phyloP scores from a whole-genome alignment of 2,113 vertebrate species.

The Okapia johnstoni region DNA sequence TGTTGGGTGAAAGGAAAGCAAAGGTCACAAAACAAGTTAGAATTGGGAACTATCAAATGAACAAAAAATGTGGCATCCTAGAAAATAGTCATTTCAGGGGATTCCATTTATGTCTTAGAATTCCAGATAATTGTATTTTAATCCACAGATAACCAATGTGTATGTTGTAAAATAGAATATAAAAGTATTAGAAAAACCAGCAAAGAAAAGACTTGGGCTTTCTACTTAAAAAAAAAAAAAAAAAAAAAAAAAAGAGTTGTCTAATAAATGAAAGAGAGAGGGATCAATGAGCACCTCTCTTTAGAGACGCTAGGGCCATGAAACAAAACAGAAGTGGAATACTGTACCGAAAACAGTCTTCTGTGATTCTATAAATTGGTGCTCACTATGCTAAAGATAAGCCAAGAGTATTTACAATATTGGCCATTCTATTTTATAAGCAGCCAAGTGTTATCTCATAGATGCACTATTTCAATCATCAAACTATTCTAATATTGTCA shows the following conservation, averaged over 20 bases:
- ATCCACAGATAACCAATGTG: background rate
- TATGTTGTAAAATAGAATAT: background rate
- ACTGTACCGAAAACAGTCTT: background rate
- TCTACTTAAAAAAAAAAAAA: too few species aligned
- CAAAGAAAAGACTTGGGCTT: background rate
- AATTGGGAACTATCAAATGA: background rate
- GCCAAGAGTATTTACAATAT: background rate
- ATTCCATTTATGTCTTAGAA: background rate
- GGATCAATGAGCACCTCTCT: background rate
- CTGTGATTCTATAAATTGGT: background rate
- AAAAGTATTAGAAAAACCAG: background rate
- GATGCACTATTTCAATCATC: background rate
- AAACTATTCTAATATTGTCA: background rate
- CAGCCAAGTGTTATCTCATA: background rate
- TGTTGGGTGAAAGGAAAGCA: background rate
- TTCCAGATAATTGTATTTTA: background rate
- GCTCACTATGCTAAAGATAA: background rate
- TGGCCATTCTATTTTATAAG: background rate
- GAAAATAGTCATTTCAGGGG: background rate
- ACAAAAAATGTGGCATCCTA: background rate
- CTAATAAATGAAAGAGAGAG: background rate
- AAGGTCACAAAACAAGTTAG: background rate
- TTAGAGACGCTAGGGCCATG: background rate
- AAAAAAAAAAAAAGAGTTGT: background rate
- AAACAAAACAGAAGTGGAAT: background rate